These are phyloP conservation scores for Nasonia longicornis DNA, from an alignment of 1,140 invertebrate species.

Conservation along the genomic window DNA sequence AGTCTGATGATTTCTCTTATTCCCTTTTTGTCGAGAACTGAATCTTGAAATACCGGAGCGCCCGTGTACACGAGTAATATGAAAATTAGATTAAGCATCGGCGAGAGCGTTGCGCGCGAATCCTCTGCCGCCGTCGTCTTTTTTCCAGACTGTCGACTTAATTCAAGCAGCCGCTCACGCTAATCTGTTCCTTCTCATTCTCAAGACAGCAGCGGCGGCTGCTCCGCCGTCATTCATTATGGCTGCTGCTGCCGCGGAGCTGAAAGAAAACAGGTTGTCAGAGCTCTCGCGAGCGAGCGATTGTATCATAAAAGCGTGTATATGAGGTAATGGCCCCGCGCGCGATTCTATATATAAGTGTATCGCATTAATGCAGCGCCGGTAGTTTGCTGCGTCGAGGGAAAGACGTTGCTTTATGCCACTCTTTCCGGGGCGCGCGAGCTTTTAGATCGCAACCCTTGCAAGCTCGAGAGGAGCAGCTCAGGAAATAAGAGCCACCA, in stretches of 20 bases:
- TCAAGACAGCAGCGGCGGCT: background rate
- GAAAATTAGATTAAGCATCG: background rate
- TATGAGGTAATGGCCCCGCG: background rate
- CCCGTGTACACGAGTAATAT: background rate
- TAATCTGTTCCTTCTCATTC: background rate
- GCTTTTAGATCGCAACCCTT: background rate
- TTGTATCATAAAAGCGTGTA: slow-evolving; percentile 14
- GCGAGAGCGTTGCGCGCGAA: background rate
- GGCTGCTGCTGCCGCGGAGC: too few relatives aligned
- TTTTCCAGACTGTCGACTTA: background rate
- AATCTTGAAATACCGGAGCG: too few relatives aligned
- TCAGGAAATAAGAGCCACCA: background rate
- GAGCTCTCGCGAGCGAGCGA: background rate
- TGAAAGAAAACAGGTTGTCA: slow-evolving; percentile 26
- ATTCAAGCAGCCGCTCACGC: slow-evolving; percentile 5
- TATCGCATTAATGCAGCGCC: background rate
- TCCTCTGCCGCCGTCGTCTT: background rate
- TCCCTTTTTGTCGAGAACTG: too few relatives aligned
- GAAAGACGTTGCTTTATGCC: background rate
- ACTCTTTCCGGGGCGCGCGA: background rate
- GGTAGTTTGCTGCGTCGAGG: background rate
- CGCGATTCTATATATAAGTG: background rate
- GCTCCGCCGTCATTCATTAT: too few relatives aligned
- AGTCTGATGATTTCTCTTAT: too few relatives aligned
- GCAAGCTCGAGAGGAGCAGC: background rate